Base-by-base conservation (phyloP, 2,797 vertebrate species). In the Molothrus ater region DNA sequence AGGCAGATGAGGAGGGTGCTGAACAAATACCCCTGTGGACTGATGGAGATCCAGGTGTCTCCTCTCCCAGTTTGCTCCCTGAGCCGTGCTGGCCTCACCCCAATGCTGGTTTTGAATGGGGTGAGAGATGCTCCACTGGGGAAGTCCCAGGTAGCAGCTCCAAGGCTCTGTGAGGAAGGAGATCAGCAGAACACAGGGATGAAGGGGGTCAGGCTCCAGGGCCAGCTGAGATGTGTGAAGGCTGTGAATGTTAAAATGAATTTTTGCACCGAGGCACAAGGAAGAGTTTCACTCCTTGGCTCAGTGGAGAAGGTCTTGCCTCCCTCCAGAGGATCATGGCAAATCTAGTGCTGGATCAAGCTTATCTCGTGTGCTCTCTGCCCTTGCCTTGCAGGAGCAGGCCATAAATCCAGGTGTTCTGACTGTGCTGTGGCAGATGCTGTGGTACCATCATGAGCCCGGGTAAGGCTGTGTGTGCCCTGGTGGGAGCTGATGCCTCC, bases 191-290 rank as follows among this genome's bases (percentile, higher is more conserved):
- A 22, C 31, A 28, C 2, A 0, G 22, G 51, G 22, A 38, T 6
- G 25, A 80, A 53, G 10, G n/a, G n/a, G 7, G 11, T 45, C 53
- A 81, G 40, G 64, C 22, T 69, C 20, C 32, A 36, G 50, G 15
- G 14, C 10, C 0, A 0, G 11, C 13, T 0, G 0, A 47, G 51
- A 43, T 0, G 0, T 13, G 29, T 51, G 80, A 59, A 63, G 64
- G 19, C 0, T 4, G 15, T 21, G 13, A 65, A 79, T 12, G 12
- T 57, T 45, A 60, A 73, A 68, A 48, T 32, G 8, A 29, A 60
- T 72, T 87, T 82, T 36, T 86, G 53, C 66, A 34, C 17, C 0
- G 0, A 56, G 31, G 10, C 18, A n/a, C 1, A 1, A 47, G 54
- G 40, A 78, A 47, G 40, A 50, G 10, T 45, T 68, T 66, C 26